A percentile compares a stretch with the other conserved stretches of the same genome.
phyloP scores from a whole-genome alignment of 2,113 vertebrate genomes.

The Carettochelys insculpta region DNA sequence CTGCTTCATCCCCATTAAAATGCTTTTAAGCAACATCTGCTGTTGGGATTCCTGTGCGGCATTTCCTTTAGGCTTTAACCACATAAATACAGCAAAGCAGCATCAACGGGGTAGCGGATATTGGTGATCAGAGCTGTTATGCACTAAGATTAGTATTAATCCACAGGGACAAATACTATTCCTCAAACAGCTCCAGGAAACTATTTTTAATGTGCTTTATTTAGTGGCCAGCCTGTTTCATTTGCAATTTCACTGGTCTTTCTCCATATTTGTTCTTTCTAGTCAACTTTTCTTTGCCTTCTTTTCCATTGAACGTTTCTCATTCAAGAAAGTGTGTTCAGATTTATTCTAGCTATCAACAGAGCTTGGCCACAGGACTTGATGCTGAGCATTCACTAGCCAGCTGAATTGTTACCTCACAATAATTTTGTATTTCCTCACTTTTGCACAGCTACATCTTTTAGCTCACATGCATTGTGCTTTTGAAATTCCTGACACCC shows the following conservation, averaged over 20 bases:
- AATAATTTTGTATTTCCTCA: not conserved
- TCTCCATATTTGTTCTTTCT: not conserved
- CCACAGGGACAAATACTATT: not conserved
- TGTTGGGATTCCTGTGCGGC: not conserved
- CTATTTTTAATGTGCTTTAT: not conserved
- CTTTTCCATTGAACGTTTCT: not conserved
- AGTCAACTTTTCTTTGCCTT: not conserved
- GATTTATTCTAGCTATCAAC: not conserved
- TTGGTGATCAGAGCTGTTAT: not conserved
- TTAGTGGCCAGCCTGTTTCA: not conserved
- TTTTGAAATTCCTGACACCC: not conserved
- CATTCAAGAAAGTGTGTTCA: not conserved
- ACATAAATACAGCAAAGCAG: not conserved
- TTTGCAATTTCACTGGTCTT: not conserved
- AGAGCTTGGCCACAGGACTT: not conserved
- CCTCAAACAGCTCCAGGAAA: not conserved
- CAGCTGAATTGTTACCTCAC: not conserved
- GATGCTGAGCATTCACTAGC: not conserved
- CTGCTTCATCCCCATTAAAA: not conserved
- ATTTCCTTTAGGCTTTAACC: conserved; percentile 23
- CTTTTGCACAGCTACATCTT: not conserved
- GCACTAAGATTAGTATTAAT: not conserved
- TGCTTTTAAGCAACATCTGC: conserved; percentile 3
- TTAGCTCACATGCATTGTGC: not conserved
- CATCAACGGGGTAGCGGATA: not conserved